phyloP scores from a whole-genome alignment of 2,797 vertebrate genomes.

The Octomys mimax region DNA sequence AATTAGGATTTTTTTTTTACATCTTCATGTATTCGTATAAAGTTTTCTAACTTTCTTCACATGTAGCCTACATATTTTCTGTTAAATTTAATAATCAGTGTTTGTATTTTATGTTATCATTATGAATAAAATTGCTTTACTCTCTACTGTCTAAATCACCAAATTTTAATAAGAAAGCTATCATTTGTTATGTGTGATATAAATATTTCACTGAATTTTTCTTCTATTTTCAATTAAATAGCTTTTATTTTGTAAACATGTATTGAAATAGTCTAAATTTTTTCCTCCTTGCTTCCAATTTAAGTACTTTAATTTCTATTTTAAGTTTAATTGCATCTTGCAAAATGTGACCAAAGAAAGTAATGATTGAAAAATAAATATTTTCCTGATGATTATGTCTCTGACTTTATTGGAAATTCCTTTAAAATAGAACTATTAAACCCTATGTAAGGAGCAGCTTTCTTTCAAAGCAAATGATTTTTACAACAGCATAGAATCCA shows the following conservation, averaged over 20 bases:
- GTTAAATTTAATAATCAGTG: neutral
- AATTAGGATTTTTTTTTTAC: neutral
- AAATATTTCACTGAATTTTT: neutral
- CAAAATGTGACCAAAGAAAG: neutral
- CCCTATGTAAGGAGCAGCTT: neutral
- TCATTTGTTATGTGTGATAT: neutral
- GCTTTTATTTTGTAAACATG: neutral
- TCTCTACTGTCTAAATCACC: neutral
- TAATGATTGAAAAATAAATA: neutral
- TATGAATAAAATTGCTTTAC: neutral
- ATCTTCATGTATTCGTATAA: neutral
- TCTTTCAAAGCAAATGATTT: neutral
- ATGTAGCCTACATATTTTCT: neutral
- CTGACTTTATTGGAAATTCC: neutral
- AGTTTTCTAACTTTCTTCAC: neutral
- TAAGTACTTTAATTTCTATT: neutral
- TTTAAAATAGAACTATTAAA: constrained; percentile 22
- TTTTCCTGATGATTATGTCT: neutral
- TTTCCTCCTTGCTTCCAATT: constrained; percentile 7
- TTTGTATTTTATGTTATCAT: neutral
- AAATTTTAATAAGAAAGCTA: neutral
- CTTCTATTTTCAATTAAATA: neutral
- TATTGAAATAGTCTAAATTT: neutral
- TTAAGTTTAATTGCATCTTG: neutral
- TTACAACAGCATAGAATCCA: neutral